Conservation (phyloP, 2,113 vertebrate species). For the Tauraco erythrolophus region DNA sequence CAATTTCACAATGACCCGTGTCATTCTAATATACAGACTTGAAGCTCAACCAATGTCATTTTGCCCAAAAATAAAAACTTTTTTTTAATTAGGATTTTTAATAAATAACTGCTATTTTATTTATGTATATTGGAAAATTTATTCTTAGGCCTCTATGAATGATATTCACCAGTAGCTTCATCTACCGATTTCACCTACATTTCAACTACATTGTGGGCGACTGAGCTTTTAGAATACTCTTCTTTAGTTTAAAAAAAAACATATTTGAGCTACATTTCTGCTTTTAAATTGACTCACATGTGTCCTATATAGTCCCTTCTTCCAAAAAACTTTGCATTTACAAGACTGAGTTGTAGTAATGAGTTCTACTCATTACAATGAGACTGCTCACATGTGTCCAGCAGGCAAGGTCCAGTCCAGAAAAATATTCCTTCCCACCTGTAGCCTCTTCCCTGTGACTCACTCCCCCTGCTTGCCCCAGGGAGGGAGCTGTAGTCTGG, state of each 20-base stretch:
- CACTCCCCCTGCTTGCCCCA: neutral
- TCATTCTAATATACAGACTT: neutral
- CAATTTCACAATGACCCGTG: neutral
- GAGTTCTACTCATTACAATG: rapidly evolving
- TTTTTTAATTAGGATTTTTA: neutral
- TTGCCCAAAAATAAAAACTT: neutral
- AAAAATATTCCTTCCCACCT: neutral
- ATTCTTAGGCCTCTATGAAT: neutral
- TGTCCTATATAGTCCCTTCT: neutral
- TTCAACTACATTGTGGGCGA: neutral
- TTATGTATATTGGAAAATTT: neutral
- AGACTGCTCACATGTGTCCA: neutral
- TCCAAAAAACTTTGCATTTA: neutral
- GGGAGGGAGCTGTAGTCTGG: neutral
- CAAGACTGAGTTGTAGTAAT: neutral
- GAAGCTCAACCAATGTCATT: neutral
- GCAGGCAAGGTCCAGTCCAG: neutral
- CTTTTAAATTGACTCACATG: neutral
- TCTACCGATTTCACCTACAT: neutral
- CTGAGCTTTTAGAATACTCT: neutral
- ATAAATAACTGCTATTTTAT: neutral
- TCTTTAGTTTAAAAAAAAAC: neutral
- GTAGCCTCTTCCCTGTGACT: neutral
- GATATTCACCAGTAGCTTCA: neutral
- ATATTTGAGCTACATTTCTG: neutral